Evolutionary conservation across 2,113 vertebrate species (phyloP), one percentile per base, ranked within the genome.

Genomic region (Ursus arctos): DNA sequence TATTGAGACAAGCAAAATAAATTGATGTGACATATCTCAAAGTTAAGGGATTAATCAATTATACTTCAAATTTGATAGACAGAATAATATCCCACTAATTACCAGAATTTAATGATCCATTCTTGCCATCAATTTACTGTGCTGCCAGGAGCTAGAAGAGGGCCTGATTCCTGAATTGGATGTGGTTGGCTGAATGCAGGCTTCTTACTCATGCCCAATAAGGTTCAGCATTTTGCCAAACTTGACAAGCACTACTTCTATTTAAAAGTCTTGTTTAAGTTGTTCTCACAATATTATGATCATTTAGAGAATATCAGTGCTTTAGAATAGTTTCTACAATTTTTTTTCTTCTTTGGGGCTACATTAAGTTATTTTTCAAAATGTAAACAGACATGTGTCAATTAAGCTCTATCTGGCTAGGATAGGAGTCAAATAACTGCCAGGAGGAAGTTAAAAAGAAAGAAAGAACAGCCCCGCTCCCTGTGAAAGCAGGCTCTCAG

Each of bases 61-160:
- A 61, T 77, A 36, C 59, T 93, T 94, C 65, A 84, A 47, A 76
- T 94, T 72, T 94, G 76, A 82, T 91, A 91, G 71, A 90, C 80
- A 28, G 51, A 93, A 81, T 93, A 94, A 93, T 95, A 97, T 67
- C 53, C 36, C 14, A 91, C 91, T 95, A 95, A 98, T 97, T 94
- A 96, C 19, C 53, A 91, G 71, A 95, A 97, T 91, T 95, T 97
- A 97, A 96, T 86, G 91, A 95, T 94, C 91, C 88, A 67, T 77
- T 14, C n/a, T 89, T 94, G 31, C 14, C 18, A 79, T 91, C 53
- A 79, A 79, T 95, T 93, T 94, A 28, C 55, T 84, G 61, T n/a
- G 16, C 49, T 95, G 43, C 72, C 49, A 63, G 10, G 22, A 92
- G 53, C n/a, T 40, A 43, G 55, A 47, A 77, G 28, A 72, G 49